Base-by-base conservation (phyloP, 2,113 vertebrate genomes). In the Carassius carassius region DNA sequence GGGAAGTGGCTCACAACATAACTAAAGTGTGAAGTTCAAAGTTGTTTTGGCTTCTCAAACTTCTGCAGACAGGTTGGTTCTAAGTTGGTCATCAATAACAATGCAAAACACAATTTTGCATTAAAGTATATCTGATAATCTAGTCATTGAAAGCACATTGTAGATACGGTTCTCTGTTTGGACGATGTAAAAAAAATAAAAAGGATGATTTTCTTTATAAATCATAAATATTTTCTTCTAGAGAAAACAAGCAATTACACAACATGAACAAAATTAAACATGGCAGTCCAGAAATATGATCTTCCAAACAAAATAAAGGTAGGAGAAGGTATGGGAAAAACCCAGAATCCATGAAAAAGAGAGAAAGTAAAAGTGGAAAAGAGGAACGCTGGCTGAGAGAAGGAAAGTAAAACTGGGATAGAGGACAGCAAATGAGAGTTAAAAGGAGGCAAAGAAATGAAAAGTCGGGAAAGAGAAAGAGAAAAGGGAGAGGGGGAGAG, bases 401-500 rank as follows among this genome's bases (percentile, higher is more conserved):
- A 73, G 63, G 80, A 86, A 58, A 81, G 73, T 21, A 77, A 84
- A 81, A 85, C 60, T 80, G 58, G 54, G 65, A 78, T 32, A 13
- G 60, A 83, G 70, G 12, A 25, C 35, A 14, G 32, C 78, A 37
- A 86, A 44, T 47, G 73, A 62, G 78, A 76, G 54, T 29, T 74
- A 47, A 58, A 70, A 32, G 62, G 72, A 78, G 72, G 62, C 51
- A 80, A 62, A 76, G 17, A 56, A 78, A 76, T 67, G n/a, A 60
- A 29, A 67, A 51, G 73, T 49, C 14, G 78, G 47, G 67, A 54
- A 79, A 84, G 47, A 82, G 81, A 83, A 35, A 81, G 74, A 65
- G 32, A 84, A 44, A 63, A 13, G 60, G 49, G 56, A 82, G 75
- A 63, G 56, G 86, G 75, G 8, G 72, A 82, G 87, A 89, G 85